These are phyloP conservation scores for Colius striatus DNA, from an alignment of 2,113 vertebrate species.

Conservation along the genomic window DNA sequence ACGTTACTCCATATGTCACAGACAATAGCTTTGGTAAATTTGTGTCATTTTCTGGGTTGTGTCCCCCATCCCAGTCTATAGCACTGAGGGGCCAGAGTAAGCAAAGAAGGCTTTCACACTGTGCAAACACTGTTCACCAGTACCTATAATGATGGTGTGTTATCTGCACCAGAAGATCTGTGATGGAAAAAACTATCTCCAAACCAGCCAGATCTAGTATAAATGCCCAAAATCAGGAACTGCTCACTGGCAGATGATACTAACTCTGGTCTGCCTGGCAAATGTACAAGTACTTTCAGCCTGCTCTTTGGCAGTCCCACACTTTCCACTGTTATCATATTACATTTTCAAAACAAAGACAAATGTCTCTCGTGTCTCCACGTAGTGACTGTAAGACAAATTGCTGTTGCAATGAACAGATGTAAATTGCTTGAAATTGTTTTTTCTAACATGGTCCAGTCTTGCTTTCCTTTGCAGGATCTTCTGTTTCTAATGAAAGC, in stretches of 20 bases:
- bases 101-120: neutral
- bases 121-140: neutral
- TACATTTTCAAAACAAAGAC: neutral
- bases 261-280: neutral
- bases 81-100: neutral
- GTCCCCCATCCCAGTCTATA: fast-evolving
- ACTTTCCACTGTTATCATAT: neutral
- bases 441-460: neutral
- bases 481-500: neutral
- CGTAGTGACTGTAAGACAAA: neutral
- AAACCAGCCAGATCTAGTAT: neutral
- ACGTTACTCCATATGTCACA: too few relatives aligned
- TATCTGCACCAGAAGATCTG: neutral
- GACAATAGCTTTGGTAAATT: neutral
- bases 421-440: neutral
- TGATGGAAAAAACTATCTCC: neutral
- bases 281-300: neutral
- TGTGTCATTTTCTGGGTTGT: neutral
- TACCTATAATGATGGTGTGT: neutral
- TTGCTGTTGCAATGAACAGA: neutral
- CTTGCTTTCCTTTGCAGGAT: neutral
- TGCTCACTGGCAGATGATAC: neutral
- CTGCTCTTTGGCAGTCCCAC: neutral
- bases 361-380: neutral
- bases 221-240: neutral